Conservation (phyloP, 2,113 vertebrate species). For the Heterotilapia buettikoferi region DNA sequence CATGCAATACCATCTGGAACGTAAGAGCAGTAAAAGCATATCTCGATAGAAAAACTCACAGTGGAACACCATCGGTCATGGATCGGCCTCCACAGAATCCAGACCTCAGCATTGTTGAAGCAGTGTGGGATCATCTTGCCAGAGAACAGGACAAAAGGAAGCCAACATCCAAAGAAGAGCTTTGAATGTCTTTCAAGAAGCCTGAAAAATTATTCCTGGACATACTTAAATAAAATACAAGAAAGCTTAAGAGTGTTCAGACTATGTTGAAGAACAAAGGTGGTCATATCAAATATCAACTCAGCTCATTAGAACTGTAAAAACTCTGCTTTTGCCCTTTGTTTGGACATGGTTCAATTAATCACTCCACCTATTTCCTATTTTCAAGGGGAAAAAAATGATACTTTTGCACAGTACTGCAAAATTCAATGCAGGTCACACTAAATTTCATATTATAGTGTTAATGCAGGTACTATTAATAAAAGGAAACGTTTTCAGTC, state of each 20-base stretch:
- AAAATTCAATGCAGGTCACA: background rate
- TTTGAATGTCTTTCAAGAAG: background rate
- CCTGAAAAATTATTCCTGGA: background rate
- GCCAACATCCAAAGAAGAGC: background rate
- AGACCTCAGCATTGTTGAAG: background rate
- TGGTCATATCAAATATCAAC: background rate
- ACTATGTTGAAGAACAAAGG: background rate
- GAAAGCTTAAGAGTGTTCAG: background rate
- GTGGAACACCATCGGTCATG: background rate
- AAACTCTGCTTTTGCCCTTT: background rate
- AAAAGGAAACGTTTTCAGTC: background rate
- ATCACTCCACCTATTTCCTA: background rate
- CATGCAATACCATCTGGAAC: background rate
- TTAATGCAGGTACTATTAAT: background rate
- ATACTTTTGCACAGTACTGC: background rate
- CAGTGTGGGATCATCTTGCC: background rate
- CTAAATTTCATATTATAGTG: background rate
- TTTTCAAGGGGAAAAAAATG: background rate
- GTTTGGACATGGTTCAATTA: background rate
- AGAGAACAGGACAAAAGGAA: background rate
- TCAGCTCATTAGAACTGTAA: background rate
- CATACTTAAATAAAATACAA: background rate
- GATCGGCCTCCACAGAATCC: background rate
- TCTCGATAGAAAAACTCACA: background rate
- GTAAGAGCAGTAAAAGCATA: background rate